Conservation (phyloP, 2,888 invertebrate genomes). For the Cryptus viduatorius region DNA sequence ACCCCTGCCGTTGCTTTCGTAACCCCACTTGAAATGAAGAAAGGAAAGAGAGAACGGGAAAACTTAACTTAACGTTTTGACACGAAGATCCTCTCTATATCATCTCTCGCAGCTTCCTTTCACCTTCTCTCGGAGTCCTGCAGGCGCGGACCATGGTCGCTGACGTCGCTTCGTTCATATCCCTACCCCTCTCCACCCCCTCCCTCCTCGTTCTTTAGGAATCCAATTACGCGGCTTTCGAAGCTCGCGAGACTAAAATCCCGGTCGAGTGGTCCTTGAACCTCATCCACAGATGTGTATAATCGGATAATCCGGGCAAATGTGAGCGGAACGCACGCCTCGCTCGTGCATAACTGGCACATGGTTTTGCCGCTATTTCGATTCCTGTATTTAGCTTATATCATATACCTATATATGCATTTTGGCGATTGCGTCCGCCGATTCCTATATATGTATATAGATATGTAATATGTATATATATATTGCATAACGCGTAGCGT, state of each 20-base stretch:
- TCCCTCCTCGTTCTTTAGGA: conserved; percentile 66
- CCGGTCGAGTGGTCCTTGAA: conserved; percentile 79
- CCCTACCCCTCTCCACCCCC: too few relatives aligned
- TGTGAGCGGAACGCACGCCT: conserved; percentile 72
- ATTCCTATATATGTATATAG: not conserved
- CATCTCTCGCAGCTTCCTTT: not conserved
- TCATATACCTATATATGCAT: not conserved
- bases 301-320: conserved; percentile 74
- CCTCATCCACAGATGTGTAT: conserved; percentile 78
- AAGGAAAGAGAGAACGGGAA: not conserved
- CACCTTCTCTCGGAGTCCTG: not conserved
- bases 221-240: conserved; percentile 80
- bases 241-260: conserved; percentile 76
- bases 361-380: conserved; percentile 22
- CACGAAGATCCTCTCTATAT: conserved; percentile 15
- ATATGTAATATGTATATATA: conserved; percentile 27
- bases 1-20: conserved; percentile 10
- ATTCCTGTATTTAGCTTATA: not conserved
- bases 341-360: conserved; percentile 63
- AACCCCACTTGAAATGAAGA: conserved; percentile 4
- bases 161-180: not conserved
- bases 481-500: conserved; percentile 30
- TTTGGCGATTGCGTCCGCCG: not conserved
- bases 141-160: conserved; percentile 11
- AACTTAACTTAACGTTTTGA: conserved; percentile 15